phyloP scores from a whole-genome alignment of 1,140 invertebrate species.

The Tyrophagus putrescentiae region DNA sequence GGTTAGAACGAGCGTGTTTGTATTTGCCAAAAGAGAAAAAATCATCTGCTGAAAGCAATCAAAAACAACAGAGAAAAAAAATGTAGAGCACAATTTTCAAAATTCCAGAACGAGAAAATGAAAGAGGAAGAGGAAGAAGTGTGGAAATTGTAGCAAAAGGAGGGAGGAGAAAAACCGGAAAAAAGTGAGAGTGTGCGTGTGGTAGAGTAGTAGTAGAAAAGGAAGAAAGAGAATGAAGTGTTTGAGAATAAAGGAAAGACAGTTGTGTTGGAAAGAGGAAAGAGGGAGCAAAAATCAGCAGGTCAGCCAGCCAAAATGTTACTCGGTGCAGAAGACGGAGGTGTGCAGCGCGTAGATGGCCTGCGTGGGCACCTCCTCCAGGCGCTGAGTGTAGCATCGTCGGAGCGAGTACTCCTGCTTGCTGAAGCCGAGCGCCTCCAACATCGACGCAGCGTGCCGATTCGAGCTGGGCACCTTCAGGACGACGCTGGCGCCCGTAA shows the following conservation, averaged over 20 bases:
- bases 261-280: neutral
- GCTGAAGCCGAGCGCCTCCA: conserved; percentile 22
- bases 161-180: neutral
- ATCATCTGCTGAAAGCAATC: neutral
- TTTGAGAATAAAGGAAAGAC: neutral
- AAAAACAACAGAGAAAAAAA: neutral
- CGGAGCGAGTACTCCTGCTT: conserved; percentile 22
- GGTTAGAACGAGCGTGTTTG: too few species aligned
- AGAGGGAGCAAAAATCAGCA: neutral
- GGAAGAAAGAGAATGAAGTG: neutral
- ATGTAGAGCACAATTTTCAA: neutral
- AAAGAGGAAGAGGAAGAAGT: neutral
- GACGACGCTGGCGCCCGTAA: conserved; percentile 20
- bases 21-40: neutral
- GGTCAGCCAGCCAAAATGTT: neutral
- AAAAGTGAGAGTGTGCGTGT: neutral
- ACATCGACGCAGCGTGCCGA: conserved; percentile 16
- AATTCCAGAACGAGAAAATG: neutral
- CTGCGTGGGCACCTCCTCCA: conserved; percentile 23
- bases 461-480: conserved; percentile 25
- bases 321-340: conserved; percentile 26
- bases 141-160: neutral
- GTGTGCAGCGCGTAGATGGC: conserved; percentile 25
- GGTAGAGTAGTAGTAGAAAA: neutral
- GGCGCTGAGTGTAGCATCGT: conserved; percentile 24